Base-by-base conservation (phyloP, 2,797 vertebrate genomes). In the Halcyon smyrnensis region DNA sequence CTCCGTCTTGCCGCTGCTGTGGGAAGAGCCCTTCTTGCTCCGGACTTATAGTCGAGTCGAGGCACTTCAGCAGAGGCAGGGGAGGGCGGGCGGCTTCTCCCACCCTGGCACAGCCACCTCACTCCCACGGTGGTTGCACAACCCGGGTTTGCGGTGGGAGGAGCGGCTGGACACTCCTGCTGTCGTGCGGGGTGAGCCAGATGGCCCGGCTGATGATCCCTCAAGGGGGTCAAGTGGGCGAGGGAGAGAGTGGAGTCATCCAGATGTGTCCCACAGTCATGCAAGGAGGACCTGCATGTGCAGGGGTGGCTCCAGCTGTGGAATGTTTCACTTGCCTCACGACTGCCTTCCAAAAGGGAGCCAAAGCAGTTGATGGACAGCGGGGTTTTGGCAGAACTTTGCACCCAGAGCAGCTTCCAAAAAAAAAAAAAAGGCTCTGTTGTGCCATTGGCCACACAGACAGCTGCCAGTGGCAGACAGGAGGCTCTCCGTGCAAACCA, bases 1-100 rank as follows among this genome's bases (percentile, higher is more conserved):
- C 53, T 0, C 50, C 25, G 9, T 60, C 39, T 50, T 15, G 1
- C 59, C 3, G 24, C 37, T 0, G 8, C 50, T 0, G 5, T 2
- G 1, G 19, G 14, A 5, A 79, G 11, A 59, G 32, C 6, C 7
- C 6, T 30, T 80, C 57, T 37, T 1, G 2, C 54, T 90, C 13
- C 2, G 0, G 2, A 34, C 80, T 86, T 91, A 62, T 48, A 69
- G 50, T 21, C 6, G 0, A 77, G 60, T 34, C 2, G 0, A 1
- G 1, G 41, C 0, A 0, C 45, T 57, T 37, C 2, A 11, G 70
- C 34, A 32, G 51, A 37, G 27, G 27, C 57, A 60, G 75, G 48
- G 54, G 19, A 74, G 36, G 64, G 56, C 4, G 2, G 36, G 37
- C 0, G 5, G 62, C 15, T 79, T 20, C 11, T 28, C 12, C 17